Evolutionary conservation across 1,140 invertebrate genomes (phyloP).

Genomic region (Watersipora subatra): DNA sequence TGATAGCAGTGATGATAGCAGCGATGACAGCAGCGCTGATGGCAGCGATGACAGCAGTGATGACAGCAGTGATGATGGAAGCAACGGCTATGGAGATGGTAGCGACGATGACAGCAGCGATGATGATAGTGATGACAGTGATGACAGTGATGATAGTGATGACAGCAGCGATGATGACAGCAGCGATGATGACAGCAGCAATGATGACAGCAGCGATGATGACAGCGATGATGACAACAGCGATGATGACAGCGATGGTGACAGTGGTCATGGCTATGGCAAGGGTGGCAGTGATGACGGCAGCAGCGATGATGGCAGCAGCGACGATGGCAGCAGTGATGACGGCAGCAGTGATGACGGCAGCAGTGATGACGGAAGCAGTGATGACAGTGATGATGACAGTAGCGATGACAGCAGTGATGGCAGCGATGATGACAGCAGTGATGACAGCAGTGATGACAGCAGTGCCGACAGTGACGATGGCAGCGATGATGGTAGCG

Average conservation of each 20-base stretch:
- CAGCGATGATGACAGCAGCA: no score
- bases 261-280: neutral
- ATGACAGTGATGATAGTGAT: no score
- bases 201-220: neutral
- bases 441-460: neutral
- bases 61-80: neutral
- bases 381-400: neutral
- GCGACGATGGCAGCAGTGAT: neutral
- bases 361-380: neutral
- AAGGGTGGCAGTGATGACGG: neutral
- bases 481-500: conserved; percentile 5
- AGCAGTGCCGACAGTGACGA: no score
- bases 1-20: neutral
- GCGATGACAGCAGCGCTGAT: neutral
- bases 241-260: neutral
- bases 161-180: no score
- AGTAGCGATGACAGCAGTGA: neutral
- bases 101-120: neutral
- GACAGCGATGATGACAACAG: neutral
- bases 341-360: neutral
- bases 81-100: neutral
- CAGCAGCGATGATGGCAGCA: neutral
- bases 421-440: neutral
- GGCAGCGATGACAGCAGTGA: neutral
- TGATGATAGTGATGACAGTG: no score